These are phyloP conservation scores for Paedocypris sp. DNA, from an alignment of 2,113 vertebrate species.

Conservation along the genomic window DNA sequence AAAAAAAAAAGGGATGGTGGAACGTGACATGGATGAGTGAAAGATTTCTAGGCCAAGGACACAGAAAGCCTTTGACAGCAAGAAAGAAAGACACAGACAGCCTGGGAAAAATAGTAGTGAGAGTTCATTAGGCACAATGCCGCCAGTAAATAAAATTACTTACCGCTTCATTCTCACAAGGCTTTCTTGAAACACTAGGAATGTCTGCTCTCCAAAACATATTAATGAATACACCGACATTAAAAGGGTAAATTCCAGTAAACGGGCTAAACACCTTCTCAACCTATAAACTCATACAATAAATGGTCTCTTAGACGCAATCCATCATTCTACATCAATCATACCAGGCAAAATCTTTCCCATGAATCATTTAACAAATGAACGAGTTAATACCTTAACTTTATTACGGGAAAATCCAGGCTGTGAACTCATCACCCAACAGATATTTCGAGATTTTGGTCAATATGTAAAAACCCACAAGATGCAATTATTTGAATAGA, in stretches of 20 bases:
- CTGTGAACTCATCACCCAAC: too few species aligned
- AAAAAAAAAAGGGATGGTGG: not conserved
- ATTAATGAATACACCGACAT: not conserved
- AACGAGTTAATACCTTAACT: too few species aligned
- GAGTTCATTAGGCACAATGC: slow-evolving; percentile 33
- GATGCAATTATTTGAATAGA: too few species aligned
- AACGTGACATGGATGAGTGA: slow-evolving; percentile 33
- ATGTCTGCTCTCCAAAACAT: not conserved
- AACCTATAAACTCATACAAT: not conserved
- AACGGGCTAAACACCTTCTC: not conserved
- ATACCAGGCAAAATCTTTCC: too few species aligned
- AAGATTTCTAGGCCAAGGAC: slow-evolving; percentile 37
- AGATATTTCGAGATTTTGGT: too few species aligned
- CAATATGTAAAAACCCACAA: too few species aligned
- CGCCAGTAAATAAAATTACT: slow-evolving; percentile 38
- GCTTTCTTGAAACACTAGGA: not conserved
- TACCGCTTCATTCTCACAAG: slow-evolving; percentile 1
- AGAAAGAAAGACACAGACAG: slow-evolving; percentile 4
- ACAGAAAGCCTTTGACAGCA: slow-evolving; percentile 25
- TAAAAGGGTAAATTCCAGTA: not conserved
- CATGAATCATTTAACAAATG: too few species aligned
- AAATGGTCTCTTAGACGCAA: not conserved
- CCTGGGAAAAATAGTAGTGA: slow-evolving; percentile 5
- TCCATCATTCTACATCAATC: too few species aligned
- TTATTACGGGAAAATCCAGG: too few species aligned